Evolutionary conservation across 2,797 vertebrate genomes (phyloP), one percentile per base, ranked within the genome.

Genomic region (Eutrigla gurnardus): DNA sequence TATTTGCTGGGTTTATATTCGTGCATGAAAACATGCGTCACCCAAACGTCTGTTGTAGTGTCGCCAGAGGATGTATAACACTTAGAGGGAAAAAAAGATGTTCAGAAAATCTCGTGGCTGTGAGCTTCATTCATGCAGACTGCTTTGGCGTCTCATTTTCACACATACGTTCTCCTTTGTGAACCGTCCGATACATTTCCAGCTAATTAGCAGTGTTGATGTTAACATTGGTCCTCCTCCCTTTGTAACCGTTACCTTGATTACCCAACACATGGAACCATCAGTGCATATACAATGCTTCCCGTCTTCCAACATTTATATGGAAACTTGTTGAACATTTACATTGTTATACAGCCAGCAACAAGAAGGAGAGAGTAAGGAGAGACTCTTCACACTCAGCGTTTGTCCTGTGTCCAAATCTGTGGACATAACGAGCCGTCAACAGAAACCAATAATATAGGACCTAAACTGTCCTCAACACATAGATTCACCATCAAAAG

Each of bases 21-120:
- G 50, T 61, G 36, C 42, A 25, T 58, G 58, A 49, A 40, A 60
- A 11, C 36, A 39, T 42, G 25, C 11, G 1, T n/a, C 32, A 3
- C 32, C 6, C 60, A 43, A 50, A 70, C n/a, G 50, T 9, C 58
- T 67, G 36, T 36, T 50, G 39, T 57, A 43, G 39, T n/a, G 57
- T 42, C n/a, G 40, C 67, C 47, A 40, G 46, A 59, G 71, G 65
- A 68, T 9, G 15, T 46, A 15, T 47, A 62, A 55, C 37, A 77
- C 53, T n/a, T 35, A 57, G 36, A 42, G 40, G 64, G 13, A 69
- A 73, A 65, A 35, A 37, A 52, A 45, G 6, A 46, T 17, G 9
- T 11, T 54, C 36, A 45, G 50, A 4, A 55, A 15, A 13, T 43
- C 5, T 45, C 12, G 47, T 39, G 45, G 69, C 35, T 50, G 46